Conservation (phyloP, 2,797 vertebrate genomes). For the Halcyon leucocephala region DNA sequence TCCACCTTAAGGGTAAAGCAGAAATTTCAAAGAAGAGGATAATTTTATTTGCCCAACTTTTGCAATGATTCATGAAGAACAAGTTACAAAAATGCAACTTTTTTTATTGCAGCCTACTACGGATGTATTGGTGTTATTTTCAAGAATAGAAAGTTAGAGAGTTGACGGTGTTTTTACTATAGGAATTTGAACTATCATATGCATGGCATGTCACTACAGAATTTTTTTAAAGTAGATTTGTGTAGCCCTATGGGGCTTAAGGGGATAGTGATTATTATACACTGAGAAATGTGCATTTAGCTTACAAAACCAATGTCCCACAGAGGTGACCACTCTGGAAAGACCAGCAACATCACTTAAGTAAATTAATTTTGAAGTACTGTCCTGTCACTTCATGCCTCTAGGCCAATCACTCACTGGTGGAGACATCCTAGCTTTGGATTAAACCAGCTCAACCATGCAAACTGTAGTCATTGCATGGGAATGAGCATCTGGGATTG, state of each 20-base stretch:
- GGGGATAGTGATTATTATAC: conserved; percentile 78
- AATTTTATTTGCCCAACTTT: background rate
- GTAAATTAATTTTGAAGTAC: conserved; percentile 94
- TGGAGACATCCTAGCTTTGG: conserved; percentile 80
- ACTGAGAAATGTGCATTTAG: conserved; percentile 86
- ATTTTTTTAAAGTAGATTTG: conserved; percentile 55
- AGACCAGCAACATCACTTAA: conserved; percentile 86
- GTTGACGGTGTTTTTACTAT: background rate
- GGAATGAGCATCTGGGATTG: conserved; percentile 86
- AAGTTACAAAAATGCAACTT: background rate
- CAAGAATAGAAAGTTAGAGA: background rate
- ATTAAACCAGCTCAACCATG: conserved; percentile 92
- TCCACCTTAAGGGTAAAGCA: background rate
- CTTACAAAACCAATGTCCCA: conserved; percentile 80
- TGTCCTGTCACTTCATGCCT: conserved; percentile 90
- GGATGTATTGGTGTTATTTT: background rate
- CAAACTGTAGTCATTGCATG: conserved; percentile 83
- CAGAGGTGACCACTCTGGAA: conserved; percentile 80
- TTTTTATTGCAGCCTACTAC: background rate
- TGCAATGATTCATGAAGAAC: background rate
- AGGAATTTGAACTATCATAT: background rate
- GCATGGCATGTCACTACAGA: conserved; percentile 13
- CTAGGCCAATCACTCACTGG: conserved; percentile 83
- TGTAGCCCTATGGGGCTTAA: conserved; percentile 50
- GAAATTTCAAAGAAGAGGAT: background rate